Base-by-base conservation (phyloP, 2,888 invertebrate species). In the Tetragnatha montana region DNA sequence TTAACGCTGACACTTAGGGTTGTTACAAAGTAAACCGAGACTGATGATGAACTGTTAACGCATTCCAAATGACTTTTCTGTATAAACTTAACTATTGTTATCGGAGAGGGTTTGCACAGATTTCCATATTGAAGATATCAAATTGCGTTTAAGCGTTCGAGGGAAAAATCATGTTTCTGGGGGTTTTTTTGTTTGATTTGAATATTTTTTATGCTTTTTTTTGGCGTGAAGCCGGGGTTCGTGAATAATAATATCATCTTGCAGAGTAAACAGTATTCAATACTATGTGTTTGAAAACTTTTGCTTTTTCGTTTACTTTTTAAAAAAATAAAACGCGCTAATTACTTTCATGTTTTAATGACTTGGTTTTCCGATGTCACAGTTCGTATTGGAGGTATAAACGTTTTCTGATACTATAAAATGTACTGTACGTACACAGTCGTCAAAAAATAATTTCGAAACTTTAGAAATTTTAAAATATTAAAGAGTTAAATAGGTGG, bases 31-130 rank as follows among this genome's bases (percentile, higher is more conserved):
- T 70, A 70, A 19, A 71, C 70, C 21, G 21, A 19, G 49, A 35
- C 70, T 49, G n/a, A 49, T 81, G 81, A 81, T 81, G 70, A 71
- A 81, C 70, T 81, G 81, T 47, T 71, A 71, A 49, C 70, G 70
- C 21, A 70, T 70, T 47, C 35, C 49, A 81, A 81, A 81, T 70
- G 71, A 21, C 81, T 71, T 71, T 49, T 71, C 7, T 10, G 7
- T 12, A 60, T 7, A 60, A 35, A 60, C 10, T 7, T 60, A 60
- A 8, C 60, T 60, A 60, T 60, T 60, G 60, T 60, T 35, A 60
- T 60, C 60, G 60, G 60, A 17, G 60, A 4, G 35, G 17, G 17
- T 7, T 17, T 60, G 60, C 60, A 17, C 4, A 17, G 60, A 60
- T 60, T 60, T 60, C 60, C 60, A 60, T 60, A 60, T 60, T 60